Evolutionary conservation across 2,888 invertebrate genomes (phyloP).

Genomic region (Phoronis australis): DNA sequence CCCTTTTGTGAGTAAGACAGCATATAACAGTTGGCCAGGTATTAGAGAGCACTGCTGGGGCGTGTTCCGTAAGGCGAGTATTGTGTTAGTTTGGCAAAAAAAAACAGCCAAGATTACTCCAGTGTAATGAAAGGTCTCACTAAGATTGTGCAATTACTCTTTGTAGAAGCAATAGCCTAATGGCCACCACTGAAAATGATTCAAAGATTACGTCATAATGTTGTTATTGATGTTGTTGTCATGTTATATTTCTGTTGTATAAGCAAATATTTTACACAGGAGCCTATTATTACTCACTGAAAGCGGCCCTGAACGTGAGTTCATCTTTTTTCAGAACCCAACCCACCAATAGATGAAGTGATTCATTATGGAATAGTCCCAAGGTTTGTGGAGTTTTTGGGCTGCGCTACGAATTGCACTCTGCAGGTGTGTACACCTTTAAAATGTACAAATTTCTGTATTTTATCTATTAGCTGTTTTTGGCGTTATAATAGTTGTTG

Average conservation of each 20-base stretch:
- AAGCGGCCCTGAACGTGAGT: background rate
- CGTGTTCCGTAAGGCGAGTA: too few species aligned
- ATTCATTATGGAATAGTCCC: slow-evolving; percentile 91
- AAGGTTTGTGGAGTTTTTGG: slow-evolving; percentile 85
- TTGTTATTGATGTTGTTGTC: background rate
- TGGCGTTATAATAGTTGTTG: background rate
- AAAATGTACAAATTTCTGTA: too few species aligned
- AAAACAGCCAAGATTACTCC: too few species aligned
- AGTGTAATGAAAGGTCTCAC: too few species aligned
- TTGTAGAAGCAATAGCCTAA: background rate
- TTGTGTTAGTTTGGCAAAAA: too few species aligned
- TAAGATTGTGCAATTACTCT: too few species aligned
- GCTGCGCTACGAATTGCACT: slow-evolving; percentile 74
- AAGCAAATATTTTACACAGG: too few species aligned
- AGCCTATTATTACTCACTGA: background rate
- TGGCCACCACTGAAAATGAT: background rate
- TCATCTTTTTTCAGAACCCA: slow-evolving; percentile 65
- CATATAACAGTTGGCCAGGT: too few species aligned
- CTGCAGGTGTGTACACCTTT: slow-evolving; percentile 65
- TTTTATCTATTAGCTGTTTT: too few species aligned
- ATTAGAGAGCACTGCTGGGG: too few species aligned
- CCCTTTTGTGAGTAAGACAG: too few species aligned
- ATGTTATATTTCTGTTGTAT: too few species aligned
- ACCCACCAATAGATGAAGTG: slow-evolving; percentile 96
- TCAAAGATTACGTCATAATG: background rate